phyloP scores from a whole-genome alignment of 1,140 invertebrate genomes.

The Panulirus ornatus region DNA sequence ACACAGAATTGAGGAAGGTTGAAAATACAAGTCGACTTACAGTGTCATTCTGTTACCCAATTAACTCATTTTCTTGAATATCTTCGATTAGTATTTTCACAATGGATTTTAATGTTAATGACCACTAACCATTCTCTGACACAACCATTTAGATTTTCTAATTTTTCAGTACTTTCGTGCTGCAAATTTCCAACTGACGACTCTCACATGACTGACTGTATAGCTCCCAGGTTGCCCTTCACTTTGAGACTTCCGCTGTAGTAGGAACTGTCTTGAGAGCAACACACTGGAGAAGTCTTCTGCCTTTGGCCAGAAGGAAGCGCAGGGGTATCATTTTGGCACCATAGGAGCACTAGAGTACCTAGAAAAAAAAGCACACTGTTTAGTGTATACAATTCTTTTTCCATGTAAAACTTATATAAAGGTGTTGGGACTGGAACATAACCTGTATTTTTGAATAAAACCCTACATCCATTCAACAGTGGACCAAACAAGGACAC shows the following conservation, averaged over 20 bases:
- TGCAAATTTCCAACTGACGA: neutral
- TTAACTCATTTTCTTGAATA: neutral
- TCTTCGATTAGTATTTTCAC: neutral
- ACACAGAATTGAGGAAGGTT: constrained; percentile 54
- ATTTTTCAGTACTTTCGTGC: neutral
- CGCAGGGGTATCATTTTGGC: constrained; percentile 64
- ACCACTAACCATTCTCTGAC: constrained; percentile 9
- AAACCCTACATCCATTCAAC: too few species aligned
- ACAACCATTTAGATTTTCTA: constrained; percentile 19
- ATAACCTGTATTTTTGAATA: too few species aligned
- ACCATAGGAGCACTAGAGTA: constrained; percentile 67
- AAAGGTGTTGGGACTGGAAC: neutral
- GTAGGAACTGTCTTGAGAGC: constrained; percentile 16
- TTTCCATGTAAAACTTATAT: neutral
- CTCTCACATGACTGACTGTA: constrained; percentile 31
- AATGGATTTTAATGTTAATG: neutral
- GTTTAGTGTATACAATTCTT: neutral
- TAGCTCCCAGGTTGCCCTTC: constrained; percentile 21
- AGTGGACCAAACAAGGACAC: too few species aligned
- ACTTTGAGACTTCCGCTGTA: neutral
- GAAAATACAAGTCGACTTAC: neutral
- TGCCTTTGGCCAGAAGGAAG: constrained; percentile 65
- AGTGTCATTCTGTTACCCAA: neutral
- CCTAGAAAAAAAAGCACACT: constrained; percentile 11
- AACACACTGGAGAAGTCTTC: constrained; percentile 22